Evolutionary conservation across 1,140 invertebrate species (phyloP).

Genomic region (Anoplolepis gracilipes): DNA sequence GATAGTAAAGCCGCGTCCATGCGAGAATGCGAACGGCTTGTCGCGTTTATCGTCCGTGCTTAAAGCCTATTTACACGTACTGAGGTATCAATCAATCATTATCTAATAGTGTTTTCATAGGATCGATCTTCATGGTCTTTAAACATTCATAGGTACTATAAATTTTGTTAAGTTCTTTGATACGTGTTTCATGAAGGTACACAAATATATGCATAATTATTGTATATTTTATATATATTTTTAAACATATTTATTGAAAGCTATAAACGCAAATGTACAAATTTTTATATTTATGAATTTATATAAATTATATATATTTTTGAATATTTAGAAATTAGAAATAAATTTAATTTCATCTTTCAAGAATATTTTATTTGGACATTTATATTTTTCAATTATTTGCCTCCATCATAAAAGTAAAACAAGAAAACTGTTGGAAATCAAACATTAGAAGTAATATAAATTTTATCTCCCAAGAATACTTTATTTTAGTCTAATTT

Average conservation of each 20-base stretch:
- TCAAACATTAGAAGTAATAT: too few relatives aligned
- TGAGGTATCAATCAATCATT: not conserved
- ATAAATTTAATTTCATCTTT: too few relatives aligned
- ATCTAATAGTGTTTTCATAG: not conserved
- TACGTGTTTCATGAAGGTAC: not conserved
- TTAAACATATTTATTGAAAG: too few relatives aligned
- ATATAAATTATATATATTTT: too few relatives aligned
- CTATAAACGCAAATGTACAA: not conserved
- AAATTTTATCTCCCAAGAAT: too few relatives aligned
- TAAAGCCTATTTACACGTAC: slow-evolving; percentile 18
- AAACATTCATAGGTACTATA: not conserved
- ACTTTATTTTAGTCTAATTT: not conserved
- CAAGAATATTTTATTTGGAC: too few relatives aligned
- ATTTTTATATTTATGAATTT: too few relatives aligned
- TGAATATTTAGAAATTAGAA: too few relatives aligned
- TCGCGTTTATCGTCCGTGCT: not conserved
- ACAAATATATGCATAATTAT: not conserved
- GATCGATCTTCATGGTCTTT: not conserved
- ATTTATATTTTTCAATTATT: too few relatives aligned
- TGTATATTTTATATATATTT: not conserved
- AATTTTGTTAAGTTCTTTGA: slow-evolving; percentile 21
- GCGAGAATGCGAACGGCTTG: slow-evolving; percentile 28
- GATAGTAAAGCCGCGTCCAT: slow-evolving; percentile 48
- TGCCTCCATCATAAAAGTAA: too few relatives aligned
- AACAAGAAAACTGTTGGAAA: too few relatives aligned